Evolutionary conservation across 2,888 invertebrate species (phyloP).

Genomic region (Andrena minutula): DNA sequence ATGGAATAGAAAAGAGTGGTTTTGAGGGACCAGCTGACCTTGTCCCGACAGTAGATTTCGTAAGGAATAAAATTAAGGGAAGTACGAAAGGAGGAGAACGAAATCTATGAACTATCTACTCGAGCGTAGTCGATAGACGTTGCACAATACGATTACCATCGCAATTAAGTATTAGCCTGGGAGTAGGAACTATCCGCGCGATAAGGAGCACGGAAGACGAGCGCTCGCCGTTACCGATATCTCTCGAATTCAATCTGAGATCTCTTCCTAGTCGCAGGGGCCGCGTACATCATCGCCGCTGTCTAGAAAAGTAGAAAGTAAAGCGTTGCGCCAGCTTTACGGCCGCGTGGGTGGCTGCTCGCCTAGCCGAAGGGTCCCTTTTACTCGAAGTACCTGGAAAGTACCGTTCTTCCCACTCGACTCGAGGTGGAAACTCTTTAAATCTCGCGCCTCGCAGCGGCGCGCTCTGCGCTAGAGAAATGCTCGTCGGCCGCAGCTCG

Average conservation of each 20-base stretch:
- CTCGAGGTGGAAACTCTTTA: slow-evolving; percentile 53
- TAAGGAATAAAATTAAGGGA: too few relatives aligned
- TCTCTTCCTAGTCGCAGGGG: slow-evolving; percentile 32
- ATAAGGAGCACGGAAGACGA: background rate
- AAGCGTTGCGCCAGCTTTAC: slow-evolving; percentile 63
- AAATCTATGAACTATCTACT: background rate
- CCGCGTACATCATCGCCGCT: slow-evolving; percentile 54
- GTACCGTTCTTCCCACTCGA: slow-evolving; percentile 72
- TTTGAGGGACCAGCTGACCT: too few relatives aligned
- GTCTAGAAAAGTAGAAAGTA: slow-evolving; percentile 71
- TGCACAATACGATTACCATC: background rate
- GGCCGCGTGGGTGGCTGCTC: slow-evolving; percentile 70
- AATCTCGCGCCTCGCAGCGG: slow-evolving; percentile 48
- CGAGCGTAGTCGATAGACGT: background rate
- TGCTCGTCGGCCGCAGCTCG: slow-evolving; percentile 4
- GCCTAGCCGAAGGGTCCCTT: slow-evolving; percentile 68
- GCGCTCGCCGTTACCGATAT: background rate
- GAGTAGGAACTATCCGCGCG: slow-evolving; percentile 14
- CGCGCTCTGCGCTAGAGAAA: slow-evolving; percentile 29
- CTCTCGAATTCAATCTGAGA: slow-evolving; percentile 24
- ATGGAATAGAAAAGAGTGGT: too few relatives aligned
- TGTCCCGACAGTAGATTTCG: too few relatives aligned
- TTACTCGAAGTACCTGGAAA: slow-evolving; percentile 70
- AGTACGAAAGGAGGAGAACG: background rate
- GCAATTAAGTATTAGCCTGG: slow-evolving; percentile 39